Evolutionary conservation across 2,888 invertebrate species (phyloP).

Genomic region (Acleris sparsana): DNA sequence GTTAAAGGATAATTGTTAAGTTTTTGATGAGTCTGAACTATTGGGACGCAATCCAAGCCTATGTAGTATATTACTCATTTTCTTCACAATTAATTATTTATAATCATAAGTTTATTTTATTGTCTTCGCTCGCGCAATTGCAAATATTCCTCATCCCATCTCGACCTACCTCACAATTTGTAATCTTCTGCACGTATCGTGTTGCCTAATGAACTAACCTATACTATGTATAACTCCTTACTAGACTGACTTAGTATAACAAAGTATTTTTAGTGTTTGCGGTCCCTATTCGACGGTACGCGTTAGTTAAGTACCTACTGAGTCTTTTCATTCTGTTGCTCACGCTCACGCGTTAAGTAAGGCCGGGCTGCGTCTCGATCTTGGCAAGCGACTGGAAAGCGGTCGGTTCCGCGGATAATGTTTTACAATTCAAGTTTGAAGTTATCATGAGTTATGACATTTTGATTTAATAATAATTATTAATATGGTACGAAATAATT

Average conservation of each 20-base stretch:
- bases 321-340: neutral
- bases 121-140: conserved; percentile 15
- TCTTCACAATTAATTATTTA: neutral
- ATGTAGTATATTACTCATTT: neutral
- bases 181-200: conserved; percentile 66
- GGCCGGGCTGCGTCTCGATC: too few species aligned
- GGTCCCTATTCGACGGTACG: conserved; percentile 64
- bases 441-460: too few species aligned
- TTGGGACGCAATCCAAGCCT: conserved; percentile 11
- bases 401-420: too few species aligned
- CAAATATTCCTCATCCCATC: conserved; percentile 42
- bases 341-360: neutral
- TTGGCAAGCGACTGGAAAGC: too few species aligned
- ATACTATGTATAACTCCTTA: conserved; percentile 58
- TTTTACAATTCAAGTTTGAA: too few species aligned
- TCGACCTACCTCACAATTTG: conserved; percentile 66
- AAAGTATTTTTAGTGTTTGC: conserved; percentile 65
- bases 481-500: too few species aligned
- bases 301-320: conserved; percentile 6
- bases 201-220: conserved; percentile 59
- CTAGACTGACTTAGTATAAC: conserved; percentile 77
- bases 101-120: conserved; percentile 3
- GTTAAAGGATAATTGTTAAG: conserved; percentile 10
- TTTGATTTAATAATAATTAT: too few species aligned
- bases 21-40: conserved; percentile 15